These are phyloP conservation scores for Paramormyrops kingsleyae DNA, from an alignment of 2,113 vertebrate species.

Conservation along the genomic window DNA sequence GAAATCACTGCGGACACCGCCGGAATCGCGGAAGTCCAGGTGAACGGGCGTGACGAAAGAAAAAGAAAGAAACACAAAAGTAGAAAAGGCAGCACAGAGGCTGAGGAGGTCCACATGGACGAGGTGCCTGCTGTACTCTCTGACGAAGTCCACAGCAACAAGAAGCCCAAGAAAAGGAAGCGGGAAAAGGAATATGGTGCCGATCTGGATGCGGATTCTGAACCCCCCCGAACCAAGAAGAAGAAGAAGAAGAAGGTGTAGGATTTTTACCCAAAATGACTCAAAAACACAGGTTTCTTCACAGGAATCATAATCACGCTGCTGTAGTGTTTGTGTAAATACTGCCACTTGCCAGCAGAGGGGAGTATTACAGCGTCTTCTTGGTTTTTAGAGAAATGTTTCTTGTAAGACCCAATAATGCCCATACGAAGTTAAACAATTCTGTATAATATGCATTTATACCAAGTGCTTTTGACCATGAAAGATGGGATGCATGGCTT, in stretches of 20 bases:
- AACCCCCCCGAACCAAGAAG: constrained; percentile 63
- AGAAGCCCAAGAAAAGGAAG: constrained; percentile 71
- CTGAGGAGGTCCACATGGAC: constrained; percentile 10
- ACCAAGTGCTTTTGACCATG: not conserved
- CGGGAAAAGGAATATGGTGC: constrained; percentile 38
- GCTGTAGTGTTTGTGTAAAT: not conserved
- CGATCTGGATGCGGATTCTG: constrained; percentile 18
- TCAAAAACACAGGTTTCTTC: not conserved
- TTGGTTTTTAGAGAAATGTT: not conserved
- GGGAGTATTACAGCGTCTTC: constrained; percentile 21
- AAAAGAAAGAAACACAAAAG: constrained; percentile 56
- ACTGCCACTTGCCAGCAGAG: constrained; percentile 25
- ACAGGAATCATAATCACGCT: not conserved
- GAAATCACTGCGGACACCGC: not conserved
- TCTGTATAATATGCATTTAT: not conserved
- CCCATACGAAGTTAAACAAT: not conserved
- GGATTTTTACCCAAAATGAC: not conserved
- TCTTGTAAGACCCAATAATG: not conserved
- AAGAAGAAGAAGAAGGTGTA: constrained; percentile 66
- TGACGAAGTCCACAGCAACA: constrained; percentile 71
- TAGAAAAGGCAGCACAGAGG: constrained; percentile 45
- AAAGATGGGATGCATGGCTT: not conserved
- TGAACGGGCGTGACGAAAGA: constrained; percentile 32
- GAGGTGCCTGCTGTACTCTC: constrained; percentile 64
- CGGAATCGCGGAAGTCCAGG: not conserved